Conservation (phyloP, 2,113 vertebrate genomes). For the Aspidoscelis tigris region DNA sequence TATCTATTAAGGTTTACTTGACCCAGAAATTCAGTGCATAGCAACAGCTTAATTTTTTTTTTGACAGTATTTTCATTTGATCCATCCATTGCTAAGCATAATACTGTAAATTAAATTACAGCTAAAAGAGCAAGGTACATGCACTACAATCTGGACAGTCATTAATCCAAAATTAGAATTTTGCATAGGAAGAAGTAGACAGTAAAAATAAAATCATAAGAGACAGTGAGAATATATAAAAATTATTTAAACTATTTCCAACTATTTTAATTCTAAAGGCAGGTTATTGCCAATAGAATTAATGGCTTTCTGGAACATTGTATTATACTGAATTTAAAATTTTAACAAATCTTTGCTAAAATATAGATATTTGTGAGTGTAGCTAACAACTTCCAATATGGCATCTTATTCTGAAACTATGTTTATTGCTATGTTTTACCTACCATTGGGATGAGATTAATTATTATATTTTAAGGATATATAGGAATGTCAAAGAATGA, state of each 20-base stretch:
- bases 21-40: conserved; percentile 60
- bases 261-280: background rate
- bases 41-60: conserved; percentile 44
- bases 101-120: background rate
- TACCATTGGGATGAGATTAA: background rate
- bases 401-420: background rate
- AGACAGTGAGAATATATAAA: background rate
- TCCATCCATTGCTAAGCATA: background rate
- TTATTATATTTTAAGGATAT: too few species aligned
- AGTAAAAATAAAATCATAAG: background rate
- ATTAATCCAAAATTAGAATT: background rate
- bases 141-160: background rate
- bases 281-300: background rate
- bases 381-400: background rate
- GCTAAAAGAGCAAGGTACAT: background rate
- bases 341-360: background rate
- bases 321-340: background rate
- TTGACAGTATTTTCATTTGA: conserved; percentile 16
- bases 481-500: too few species aligned
- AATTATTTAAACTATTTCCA: background rate
- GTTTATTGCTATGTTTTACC: background rate
- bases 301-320: background rate
- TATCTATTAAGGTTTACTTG: conserved; percentile 63
- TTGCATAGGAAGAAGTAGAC: background rate
- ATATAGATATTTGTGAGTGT: background rate